Percentiles rank a stretch among this genome's conserved stretches.
These are phyloP conservation scores for Rhynchophorus ferrugineus DNA, from an alignment of 1,140 invertebrate species.

Conservation along the genomic window DNA sequence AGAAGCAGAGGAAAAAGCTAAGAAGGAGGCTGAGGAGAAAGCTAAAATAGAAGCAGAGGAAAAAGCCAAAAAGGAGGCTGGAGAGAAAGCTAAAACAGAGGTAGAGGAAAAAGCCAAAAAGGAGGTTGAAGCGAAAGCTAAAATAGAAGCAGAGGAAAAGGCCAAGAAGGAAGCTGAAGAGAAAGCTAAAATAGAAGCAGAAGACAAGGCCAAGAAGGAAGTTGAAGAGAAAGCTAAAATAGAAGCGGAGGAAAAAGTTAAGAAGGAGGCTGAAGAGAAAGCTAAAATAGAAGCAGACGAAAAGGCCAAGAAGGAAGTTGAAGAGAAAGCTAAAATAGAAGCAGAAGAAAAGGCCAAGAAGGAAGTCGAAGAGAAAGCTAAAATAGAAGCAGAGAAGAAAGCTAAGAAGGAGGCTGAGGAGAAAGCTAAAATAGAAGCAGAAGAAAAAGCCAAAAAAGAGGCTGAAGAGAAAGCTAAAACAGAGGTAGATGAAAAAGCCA, in stretches of 20 bases:
- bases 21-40: not conserved
- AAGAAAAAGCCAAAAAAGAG: no score
- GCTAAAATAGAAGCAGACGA: conserved; percentile 17
- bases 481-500: no score
- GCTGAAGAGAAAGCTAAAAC: no score
- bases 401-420: no score
- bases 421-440: no score
- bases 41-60: conserved; percentile 18
- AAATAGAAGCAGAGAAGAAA: no score
- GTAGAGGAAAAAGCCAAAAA: conserved; percentile 10
- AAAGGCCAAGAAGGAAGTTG: conserved; percentile 23
- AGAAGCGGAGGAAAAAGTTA: no score
- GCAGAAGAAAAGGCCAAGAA: no score
- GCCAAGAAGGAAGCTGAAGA: conserved; percentile 5
- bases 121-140: conserved; percentile 17
- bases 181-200: conserved; percentile 20
- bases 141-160: conserved; percentile 4
- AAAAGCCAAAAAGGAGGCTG: conserved; percentile 22
- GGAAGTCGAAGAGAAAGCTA: no score
- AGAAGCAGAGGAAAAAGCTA: not conserved
- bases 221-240: conserved; percentile 10
- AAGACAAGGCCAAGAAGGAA: conserved; percentile 4
- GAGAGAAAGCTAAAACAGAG: conserved; percentile 21
- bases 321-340: conserved; percentile 25
- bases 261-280: not conserved